A percentile compares a stretch with the other conserved stretches of the same genome.
Conservation (phyloP, 2,797 vertebrate genomes). For the Phylloscopus collybita region DNA sequence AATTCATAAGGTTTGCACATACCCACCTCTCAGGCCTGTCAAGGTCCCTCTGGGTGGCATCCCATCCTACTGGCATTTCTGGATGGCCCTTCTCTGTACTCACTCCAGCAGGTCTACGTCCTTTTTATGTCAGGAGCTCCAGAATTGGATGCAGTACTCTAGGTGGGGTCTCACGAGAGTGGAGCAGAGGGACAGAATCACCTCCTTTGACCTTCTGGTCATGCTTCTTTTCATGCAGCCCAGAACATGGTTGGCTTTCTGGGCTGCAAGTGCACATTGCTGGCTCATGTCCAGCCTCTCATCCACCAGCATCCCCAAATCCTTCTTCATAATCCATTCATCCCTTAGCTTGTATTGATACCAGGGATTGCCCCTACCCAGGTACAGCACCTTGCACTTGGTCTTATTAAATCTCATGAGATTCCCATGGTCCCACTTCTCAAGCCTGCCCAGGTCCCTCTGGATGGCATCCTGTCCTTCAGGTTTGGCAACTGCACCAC, state of each 20-base stretch:
- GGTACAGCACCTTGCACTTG: too few relatives aligned
- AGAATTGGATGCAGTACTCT: not conserved
- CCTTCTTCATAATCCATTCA: too few relatives aligned
- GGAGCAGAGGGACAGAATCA: not conserved
- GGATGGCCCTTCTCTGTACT: not conserved
- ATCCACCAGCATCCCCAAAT: too few relatives aligned
- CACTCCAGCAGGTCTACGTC: not conserved
- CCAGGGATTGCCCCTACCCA: too few relatives aligned
- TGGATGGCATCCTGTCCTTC: not conserved
- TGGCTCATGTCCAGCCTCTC: too few relatives aligned
- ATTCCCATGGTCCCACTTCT: too few relatives aligned
- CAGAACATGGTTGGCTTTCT: too few relatives aligned
- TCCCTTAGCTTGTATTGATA: too few relatives aligned
- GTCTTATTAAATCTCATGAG: too few relatives aligned
- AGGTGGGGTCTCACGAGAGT: not conserved
- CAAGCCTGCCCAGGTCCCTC: too few relatives aligned
- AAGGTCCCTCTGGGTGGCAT: not conserved
- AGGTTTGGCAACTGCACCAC: not conserved
- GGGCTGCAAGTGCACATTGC: too few relatives aligned
- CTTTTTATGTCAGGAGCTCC: not conserved
- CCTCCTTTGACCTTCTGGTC: not conserved
- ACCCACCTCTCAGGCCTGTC: not conserved
- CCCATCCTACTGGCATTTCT: not conserved
- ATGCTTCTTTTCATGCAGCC: not conserved
- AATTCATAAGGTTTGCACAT: not conserved